phyloP scores from a whole-genome alignment of 2,797 vertebrate genomes.

The Monodelphis domestica region DNA sequence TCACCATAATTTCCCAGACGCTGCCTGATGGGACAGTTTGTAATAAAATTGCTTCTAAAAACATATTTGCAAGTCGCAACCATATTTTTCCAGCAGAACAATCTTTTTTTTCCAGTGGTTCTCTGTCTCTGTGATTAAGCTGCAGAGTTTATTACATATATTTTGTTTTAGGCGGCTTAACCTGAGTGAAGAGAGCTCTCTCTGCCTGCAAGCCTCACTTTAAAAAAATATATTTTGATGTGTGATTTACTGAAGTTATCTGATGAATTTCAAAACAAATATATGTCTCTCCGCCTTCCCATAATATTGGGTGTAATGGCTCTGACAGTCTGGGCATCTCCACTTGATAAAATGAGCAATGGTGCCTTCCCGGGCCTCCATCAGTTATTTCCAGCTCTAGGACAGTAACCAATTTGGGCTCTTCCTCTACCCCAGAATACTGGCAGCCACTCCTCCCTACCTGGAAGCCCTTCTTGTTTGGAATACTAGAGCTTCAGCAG shows the following conservation, averaged over 20 bases:
- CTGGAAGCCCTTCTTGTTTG: background rate
- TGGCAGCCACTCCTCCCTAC: background rate
- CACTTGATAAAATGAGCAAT: conserved; percentile 75
- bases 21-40: conserved; percentile 77
- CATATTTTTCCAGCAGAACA: conserved; percentile 83
- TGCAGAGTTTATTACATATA: conserved; percentile 64
- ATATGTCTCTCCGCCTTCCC: conserved; percentile 75
- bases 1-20: conserved; percentile 73
- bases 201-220: conserved; percentile 69
- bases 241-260: conserved; percentile 82
- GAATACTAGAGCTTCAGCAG: background rate
- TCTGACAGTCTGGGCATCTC: conserved; percentile 77
- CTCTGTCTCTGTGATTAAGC: conserved; percentile 85
- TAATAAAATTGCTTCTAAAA: conserved; percentile 85
- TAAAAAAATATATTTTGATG: conserved; percentile 76
- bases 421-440: background rate
- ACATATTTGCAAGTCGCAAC: conserved; percentile 82
- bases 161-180: conserved; percentile 67
- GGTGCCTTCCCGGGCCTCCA: conserved; percentile 66
- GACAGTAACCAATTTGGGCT: background rate
- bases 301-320: conserved; percentile 73
- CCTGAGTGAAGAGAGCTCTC: conserved; percentile 57
- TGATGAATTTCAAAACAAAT: conserved; percentile 81
- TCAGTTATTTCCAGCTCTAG: conserved; percentile 74
- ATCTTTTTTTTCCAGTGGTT: conserved; percentile 68